These are phyloP conservation scores for Pasiphila rectangulata DNA, from an alignment of 2,888 invertebrate genomes.

Conservation along the genomic window DNA sequence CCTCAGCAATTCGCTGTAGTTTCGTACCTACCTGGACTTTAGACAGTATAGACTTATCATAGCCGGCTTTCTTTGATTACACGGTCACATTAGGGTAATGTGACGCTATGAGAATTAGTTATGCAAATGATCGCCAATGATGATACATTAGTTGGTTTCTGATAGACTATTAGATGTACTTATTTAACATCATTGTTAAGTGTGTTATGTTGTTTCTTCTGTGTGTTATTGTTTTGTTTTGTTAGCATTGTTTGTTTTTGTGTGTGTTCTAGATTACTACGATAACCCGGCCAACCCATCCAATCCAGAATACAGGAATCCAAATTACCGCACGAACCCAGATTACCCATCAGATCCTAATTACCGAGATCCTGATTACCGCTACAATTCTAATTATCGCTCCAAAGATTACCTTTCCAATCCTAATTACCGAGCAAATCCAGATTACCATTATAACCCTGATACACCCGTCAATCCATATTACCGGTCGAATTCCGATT, in stretches of 20 bases:
- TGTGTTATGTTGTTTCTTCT: background rate
- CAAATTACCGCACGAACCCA: conserved; percentile 7
- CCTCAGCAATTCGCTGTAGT: too few relatives aligned
- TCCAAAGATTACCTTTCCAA: conserved; percentile 2
- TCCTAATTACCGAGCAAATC: conserved; percentile 11
- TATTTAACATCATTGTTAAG: background rate
- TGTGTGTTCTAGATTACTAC: conserved; percentile 24
- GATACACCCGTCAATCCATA: background rate
- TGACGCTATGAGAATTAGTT: too few relatives aligned
- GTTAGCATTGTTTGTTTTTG: conserved; percentile 18
- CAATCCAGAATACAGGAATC: conserved; percentile 15
- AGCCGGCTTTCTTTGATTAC: too few relatives aligned
- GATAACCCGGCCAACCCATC: conserved; percentile 19
- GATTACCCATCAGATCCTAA: conserved; percentile 7
- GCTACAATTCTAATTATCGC: conserved; percentile 1
- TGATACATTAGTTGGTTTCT: background rate
- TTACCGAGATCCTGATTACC: conserved; percentile 11
- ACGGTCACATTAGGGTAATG: too few relatives aligned
- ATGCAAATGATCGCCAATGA: too few relatives aligned
- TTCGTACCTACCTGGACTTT: too few relatives aligned
- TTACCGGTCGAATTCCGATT: conserved; percentile 9
- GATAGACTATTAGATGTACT: background rate
- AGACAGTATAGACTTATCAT: too few relatives aligned
- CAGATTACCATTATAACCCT: conserved; percentile 11
- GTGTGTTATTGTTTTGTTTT: background rate